Evolutionary conservation across 2,113 vertebrate genomes (phyloP).

Genomic region (Psophia crepitans): DNA sequence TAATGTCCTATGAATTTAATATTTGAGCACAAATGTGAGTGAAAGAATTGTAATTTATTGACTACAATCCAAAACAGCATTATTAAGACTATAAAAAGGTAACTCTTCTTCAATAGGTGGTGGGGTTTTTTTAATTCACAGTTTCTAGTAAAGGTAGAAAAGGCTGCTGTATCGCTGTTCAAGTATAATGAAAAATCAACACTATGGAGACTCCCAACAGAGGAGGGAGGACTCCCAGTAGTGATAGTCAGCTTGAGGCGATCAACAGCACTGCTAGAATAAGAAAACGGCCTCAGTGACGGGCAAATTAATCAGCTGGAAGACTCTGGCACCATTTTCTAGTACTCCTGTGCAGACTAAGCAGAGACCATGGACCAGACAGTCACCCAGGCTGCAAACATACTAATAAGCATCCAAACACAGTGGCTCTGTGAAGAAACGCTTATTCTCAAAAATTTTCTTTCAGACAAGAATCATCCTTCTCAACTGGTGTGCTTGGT

Average conservation of each 20-base stretch:
- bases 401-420: background rate
- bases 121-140: background rate
- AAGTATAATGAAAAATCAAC: background rate
- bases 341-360: background rate
- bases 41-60: background rate
- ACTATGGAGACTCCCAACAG: background rate
- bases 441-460: background rate
- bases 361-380: background rate
- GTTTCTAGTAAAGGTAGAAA: background rate
- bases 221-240: background rate
- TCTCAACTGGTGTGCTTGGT: slow-evolving; percentile 96
- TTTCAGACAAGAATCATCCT: slow-evolving; percentile 90
- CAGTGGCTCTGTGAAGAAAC: background rate
- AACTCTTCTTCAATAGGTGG: background rate
- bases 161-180: background rate
- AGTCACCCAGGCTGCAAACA: background rate
- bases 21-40: background rate
- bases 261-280: background rate
- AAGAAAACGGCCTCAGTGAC: background rate
- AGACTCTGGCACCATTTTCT: background rate
- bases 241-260: background rate
- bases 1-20: background rate
- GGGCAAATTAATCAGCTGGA: background rate
- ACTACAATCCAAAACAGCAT: background rate
- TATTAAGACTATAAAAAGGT: background rate